Evolutionary conservation across 2,888 invertebrate species (phyloP).

Genomic region (Sinelater perroti): DNA sequence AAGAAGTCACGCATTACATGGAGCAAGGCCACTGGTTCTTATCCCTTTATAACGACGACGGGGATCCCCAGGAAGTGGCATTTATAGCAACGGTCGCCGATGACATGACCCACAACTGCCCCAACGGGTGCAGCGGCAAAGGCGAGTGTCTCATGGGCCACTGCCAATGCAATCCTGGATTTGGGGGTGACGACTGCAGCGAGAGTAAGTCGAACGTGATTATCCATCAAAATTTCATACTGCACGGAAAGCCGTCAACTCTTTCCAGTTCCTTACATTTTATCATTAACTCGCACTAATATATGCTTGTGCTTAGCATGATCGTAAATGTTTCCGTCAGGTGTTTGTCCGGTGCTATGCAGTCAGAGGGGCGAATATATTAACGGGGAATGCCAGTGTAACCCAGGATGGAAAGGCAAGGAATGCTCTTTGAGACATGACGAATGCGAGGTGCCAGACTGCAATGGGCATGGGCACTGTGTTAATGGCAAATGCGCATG

Average conservation of each 20-base stretch:
- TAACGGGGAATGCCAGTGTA: conserved; percentile 96
- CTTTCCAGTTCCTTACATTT: conserved; percentile 9
- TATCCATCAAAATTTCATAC: not conserved
- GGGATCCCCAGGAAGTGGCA: conserved; percentile 86
- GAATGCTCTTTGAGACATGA: conserved; percentile 95
- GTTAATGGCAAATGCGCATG: conserved; percentile 95
- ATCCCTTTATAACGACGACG: conserved; percentile 94
- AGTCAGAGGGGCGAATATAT: conserved; percentile 96
- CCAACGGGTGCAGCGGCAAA: conserved; percentile 95
- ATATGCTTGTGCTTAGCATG: conserved; percentile 44
- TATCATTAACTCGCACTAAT: conserved; percentile 25
- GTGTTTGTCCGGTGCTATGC: conserved; percentile 96
- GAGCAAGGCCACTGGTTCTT: conserved; percentile 97
- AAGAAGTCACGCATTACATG: conserved; percentile 94
- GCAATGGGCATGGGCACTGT: conserved; percentile 96
- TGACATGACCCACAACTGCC: conserved; percentile 95
- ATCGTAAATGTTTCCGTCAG: conserved; percentile 61
- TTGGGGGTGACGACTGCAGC: conserved; percentile 95
- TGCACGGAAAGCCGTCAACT: conserved; percentile 8
- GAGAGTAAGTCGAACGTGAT: conserved; percentile 78
- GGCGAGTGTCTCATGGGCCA: conserved; percentile 95
- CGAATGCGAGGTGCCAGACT: conserved; percentile 96
- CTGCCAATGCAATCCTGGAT: conserved; percentile 96
- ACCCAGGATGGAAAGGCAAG: conserved; percentile 97
- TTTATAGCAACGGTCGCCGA: conserved; percentile 86